Percentiles rank a stretch among this genome's conserved stretches.
These are phyloP conservation scores for Redunca redunca DNA, from an alignment of 2,113 vertebrate genomes.

Conservation along the genomic window DNA sequence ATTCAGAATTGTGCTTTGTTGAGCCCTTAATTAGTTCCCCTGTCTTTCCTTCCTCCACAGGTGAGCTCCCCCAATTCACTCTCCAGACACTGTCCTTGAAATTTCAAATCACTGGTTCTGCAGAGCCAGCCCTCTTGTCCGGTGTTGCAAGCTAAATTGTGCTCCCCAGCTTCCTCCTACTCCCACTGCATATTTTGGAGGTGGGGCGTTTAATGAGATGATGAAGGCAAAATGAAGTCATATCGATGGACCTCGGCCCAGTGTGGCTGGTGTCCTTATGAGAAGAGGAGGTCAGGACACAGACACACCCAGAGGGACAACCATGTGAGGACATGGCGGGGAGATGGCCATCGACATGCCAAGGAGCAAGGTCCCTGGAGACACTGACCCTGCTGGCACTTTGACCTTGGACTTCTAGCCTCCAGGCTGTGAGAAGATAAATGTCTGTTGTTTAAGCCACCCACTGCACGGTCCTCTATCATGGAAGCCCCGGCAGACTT, in stretches of 20 bases:
- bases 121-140: neutral
- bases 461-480: fast-evolving
- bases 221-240: neutral
- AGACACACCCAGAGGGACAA: fast-evolving
- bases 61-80: no score
- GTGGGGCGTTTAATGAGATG: neutral
- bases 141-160: fast-evolving
- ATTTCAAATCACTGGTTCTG: neutral
- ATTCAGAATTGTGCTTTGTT: neutral
- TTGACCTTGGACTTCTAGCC: neutral
- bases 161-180: neutral
- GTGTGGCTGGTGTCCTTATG: fast-evolving
- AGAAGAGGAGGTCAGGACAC: neutral
- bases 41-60: neutral
- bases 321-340: fast-evolving
- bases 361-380: neutral
- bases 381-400: neutral
- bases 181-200: neutral
- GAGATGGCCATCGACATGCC: fast-evolving
- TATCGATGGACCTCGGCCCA: neutral
- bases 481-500: neutral
- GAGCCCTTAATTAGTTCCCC: neutral
- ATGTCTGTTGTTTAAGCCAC: fast-evolving
- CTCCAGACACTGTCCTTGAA: neutral
- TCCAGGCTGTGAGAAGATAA: neutral